A percentile compares a stretch with the other conserved stretches of the same genome.
Evolutionary conservation across 2,888 invertebrate genomes (phyloP).

Genomic region (Camptogramma bilineatum): DNA sequence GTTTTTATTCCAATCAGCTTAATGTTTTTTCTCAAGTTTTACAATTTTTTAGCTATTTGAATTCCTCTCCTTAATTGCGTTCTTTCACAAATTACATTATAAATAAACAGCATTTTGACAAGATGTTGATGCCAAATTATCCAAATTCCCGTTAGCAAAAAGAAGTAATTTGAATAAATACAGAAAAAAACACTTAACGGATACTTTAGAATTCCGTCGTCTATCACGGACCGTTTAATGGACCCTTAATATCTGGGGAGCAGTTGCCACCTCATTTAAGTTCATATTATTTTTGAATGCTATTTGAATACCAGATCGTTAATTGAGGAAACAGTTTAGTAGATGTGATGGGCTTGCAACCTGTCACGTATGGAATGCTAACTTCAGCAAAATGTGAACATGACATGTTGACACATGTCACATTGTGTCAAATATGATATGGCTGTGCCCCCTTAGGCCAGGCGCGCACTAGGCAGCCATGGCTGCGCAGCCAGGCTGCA

Average conservation of each 20-base stretch:
- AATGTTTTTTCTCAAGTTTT: no score
- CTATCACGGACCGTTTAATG: slow-evolving; percentile 71
- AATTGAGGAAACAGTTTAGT: neutral
- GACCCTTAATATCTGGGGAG: slow-evolving; percentile 65
- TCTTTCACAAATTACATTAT: neutral
- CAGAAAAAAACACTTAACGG: slow-evolving; percentile 65
- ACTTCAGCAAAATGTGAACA: no score
- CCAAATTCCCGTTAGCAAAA: neutral
- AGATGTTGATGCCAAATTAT: neutral
- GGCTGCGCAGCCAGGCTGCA: no score
- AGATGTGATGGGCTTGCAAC: no score
- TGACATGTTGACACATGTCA: no score
- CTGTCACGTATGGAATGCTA: no score
- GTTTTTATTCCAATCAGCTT: no score
- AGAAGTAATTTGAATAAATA: slow-evolving; percentile 79
- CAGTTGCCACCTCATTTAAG: slow-evolving; percentile 64
- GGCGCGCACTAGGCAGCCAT: no score
- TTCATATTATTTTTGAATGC: slow-evolving; percentile 65
- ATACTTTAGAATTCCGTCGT: slow-evolving; percentile 70
- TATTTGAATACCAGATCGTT: slow-evolving; percentile 58
- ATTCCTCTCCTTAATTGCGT: no score
- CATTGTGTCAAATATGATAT: no score
- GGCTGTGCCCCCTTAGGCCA: no score
- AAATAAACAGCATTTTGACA: neutral
- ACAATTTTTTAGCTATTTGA: no score